Percentiles rank a stretch among this genome's conserved stretches.
Evolutionary conservation across 2,797 vertebrate species (phyloP).

Genomic region (Falco biarmicus): DNA sequence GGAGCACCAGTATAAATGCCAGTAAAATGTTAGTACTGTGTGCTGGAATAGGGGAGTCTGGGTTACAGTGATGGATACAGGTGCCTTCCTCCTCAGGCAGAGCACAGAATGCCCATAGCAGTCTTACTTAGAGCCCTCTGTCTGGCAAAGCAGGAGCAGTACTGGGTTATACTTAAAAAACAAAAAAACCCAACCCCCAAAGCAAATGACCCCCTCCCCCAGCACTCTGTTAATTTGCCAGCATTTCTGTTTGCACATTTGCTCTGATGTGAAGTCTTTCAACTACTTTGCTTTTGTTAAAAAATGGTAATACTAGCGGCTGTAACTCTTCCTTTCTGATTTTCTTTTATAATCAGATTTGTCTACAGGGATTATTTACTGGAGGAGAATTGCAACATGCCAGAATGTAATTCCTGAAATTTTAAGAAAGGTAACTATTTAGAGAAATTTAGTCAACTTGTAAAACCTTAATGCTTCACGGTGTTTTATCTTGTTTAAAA

Average conservation of each 20-base stretch:
- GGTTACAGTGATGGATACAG: neutral
- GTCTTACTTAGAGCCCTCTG: neutral
- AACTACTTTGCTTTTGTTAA: neutral
- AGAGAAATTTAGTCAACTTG: neutral
- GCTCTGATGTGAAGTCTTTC: neutral
- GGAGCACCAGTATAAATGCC: neutral
- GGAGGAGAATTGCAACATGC: conserved; percentile 75
- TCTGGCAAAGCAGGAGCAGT: neutral
- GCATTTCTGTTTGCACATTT: neutral
- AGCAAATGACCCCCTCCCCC: neutral
- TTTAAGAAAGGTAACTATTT: conserved; percentile 74
- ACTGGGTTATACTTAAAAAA: neutral
- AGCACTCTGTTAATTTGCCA: neutral
- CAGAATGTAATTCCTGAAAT: conserved; percentile 77
- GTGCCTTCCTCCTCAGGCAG: neutral
- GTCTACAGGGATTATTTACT: conserved; percentile 73
- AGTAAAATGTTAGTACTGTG: neutral
- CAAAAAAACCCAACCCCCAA: neutral
- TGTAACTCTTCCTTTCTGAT: neutral
- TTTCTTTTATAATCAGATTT: conserved; percentile 54
- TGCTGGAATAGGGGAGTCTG: fast-evolving
- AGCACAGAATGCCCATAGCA: fast-evolving
- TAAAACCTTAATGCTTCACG: neutral
- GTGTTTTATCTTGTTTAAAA: neutral
- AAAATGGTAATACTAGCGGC: neutral